Evolutionary conservation across 2,888 invertebrate genomes (phyloP), one percentile per base, ranked within the genome.

Genomic region (Agrochola lychnidis): DNA sequence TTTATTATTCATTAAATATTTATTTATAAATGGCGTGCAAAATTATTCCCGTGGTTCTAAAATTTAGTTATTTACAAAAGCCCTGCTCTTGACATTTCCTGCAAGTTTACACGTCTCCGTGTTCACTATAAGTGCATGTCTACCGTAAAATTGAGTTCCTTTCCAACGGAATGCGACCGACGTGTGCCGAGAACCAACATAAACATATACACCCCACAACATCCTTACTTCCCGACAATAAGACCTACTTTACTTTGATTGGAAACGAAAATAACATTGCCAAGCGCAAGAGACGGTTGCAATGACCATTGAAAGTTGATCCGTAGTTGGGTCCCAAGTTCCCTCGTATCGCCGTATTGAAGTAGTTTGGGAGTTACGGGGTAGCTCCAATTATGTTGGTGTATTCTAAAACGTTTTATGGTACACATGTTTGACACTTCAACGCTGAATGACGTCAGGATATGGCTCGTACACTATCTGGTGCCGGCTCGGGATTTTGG

Each of bases 131-230:
- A 91, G 89, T 90, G 90, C 90, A 92, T 90, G 89, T 92, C 91
- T 90, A 89, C 89, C 91, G 92, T 91, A 91, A 94, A 94, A 94
- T 94, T 94, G 93, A 93, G 92, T 92, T 91, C 91, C 90, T 87
- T 90, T 89, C 86, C 85, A 81, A 90, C 88, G 90, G 88, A 92
- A 94, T 93, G 93, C 91, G 89, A 88, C 87, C 89, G 91, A 91
- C 90, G 90, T 89, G 66, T 84, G 86, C 81, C 73, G 71, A 83
- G 76, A 77, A 79, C 87, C 83, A 88, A 87, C 66, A 78, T 70
- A 84, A 82, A 78, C 16, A 69, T 59, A 57, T 59, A 57, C 74
- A 61, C 19, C 25, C 40, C 72, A 88, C 67, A 81, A 77, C 78
- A 75, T 70, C 73, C 64, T 70, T 85, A 78, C 61, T 72, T 53